phyloP scores from a whole-genome alignment of 2,113 vertebrate species.

The Lanius ludovicianus region DNA sequence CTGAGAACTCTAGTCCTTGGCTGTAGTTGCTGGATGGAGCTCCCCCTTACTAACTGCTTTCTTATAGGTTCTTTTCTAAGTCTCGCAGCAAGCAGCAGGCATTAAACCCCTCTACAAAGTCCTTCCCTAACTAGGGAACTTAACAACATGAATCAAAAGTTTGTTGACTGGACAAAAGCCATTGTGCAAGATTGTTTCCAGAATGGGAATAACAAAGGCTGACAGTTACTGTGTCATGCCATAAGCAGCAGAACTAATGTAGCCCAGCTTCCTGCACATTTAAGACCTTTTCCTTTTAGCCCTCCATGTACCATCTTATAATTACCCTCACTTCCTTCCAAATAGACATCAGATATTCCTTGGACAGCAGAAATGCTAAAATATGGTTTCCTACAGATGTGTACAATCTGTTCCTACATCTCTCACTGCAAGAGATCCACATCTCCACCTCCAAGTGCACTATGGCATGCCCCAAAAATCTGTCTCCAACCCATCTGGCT shows the following conservation, averaged over 20 bases:
- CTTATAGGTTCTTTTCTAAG: background rate
- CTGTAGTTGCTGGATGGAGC: background rate
- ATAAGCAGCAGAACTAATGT: background rate
- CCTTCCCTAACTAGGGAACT: background rate
- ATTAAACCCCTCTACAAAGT: background rate
- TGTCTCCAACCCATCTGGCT: background rate
- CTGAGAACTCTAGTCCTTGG: background rate
- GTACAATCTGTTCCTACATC: background rate
- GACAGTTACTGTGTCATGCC: background rate
- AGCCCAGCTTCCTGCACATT: background rate
- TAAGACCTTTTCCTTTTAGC: background rate
- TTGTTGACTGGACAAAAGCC: background rate
- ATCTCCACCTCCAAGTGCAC: background rate
- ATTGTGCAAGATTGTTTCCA: background rate
- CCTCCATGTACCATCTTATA: background rate
- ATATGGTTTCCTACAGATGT: background rate
- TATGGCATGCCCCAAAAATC: background rate
- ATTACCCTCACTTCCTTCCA: background rate
- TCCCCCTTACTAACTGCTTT: background rate
- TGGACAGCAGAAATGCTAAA: background rate
- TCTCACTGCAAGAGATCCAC: background rate
- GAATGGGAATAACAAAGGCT: background rate
- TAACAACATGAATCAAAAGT: background rate
- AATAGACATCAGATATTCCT: background rate
- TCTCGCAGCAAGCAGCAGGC: background rate